Conservation (phyloP, 2,888 invertebrate species). For the Chrysotoxum bicinctum region DNA sequence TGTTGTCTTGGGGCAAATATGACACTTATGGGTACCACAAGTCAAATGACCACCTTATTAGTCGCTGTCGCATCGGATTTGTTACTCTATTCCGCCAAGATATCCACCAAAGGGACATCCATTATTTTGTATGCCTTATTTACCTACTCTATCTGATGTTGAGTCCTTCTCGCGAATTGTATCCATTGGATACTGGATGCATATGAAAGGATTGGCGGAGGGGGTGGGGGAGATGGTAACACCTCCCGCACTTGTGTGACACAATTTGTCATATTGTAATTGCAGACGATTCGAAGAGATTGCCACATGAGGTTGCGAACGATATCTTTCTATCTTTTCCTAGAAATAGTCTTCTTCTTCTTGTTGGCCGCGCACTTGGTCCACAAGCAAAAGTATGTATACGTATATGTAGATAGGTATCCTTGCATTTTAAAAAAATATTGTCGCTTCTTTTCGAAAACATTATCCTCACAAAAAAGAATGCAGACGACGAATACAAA, state of each 20-base stretch:
- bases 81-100: constrained; percentile 23
- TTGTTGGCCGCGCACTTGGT: background rate
- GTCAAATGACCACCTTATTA: constrained; percentile 49
- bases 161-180: background rate
- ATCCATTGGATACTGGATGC: background rate
- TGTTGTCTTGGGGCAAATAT: constrained; percentile 7
- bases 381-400: background rate
- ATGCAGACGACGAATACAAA: constrained; percentile 1
- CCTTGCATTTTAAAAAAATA: constrained; percentile 8
- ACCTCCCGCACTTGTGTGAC: constrained; percentile 36
- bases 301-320: constrained; percentile 37
- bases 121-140: constrained; percentile 1
- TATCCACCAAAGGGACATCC: constrained; percentile 10
- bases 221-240: background rate
- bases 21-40: constrained; percentile 31
- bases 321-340: constrained; percentile 60
- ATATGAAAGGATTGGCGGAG: background rate
- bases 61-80: constrained; percentile 11
- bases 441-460: constrained; percentile 20
- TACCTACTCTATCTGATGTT: background rate
- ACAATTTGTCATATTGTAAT: constrained; percentile 68
- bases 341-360: constrained; percentile 29
- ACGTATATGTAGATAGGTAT: background rate
- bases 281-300: constrained; percentile 60
- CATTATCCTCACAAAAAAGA: constrained; percentile 21